Conservation (phyloP, 2,888 invertebrate species). For the Lepidochrysops patricia region DNA sequence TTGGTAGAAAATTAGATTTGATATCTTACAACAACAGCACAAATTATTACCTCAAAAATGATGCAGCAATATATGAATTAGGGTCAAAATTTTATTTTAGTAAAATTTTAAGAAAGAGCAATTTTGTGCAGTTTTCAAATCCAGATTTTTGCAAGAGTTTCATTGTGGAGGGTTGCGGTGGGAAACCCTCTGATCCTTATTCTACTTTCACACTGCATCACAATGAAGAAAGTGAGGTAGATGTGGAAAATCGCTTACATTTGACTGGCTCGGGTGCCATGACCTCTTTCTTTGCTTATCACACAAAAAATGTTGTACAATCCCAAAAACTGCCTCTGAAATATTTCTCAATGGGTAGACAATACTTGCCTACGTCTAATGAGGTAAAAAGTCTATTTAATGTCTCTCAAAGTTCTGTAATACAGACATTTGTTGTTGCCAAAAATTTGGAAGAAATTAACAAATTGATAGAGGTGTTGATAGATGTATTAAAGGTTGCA, state of each 20-base stretch:
- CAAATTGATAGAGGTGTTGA: constrained; percentile 69
- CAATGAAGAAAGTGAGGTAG: constrained; percentile 67
- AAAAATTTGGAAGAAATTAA: constrained; percentile 64
- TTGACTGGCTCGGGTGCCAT: constrained; percentile 85
- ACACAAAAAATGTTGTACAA: constrained; percentile 79
- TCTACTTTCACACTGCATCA: constrained; percentile 76
- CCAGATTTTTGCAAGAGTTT: constrained; percentile 85
- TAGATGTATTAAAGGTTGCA: constrained; percentile 66
- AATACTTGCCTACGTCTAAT: constrained; percentile 71
- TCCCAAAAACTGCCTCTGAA: constrained; percentile 78
- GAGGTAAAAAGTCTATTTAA: constrained; percentile 75
- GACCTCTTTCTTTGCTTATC: constrained; percentile 82
- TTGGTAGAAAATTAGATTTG: constrained; percentile 66
- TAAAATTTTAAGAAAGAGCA: constrained; percentile 48
- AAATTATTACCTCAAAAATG: constrained; percentile 77
- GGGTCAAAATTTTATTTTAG: constrained; percentile 71
- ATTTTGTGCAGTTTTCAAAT: constrained; percentile 81
- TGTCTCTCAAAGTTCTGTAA: constrained; percentile 79
- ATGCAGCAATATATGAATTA: constrained; percentile 83
- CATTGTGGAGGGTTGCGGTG: constrained; percentile 82
- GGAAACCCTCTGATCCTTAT: constrained; percentile 69
- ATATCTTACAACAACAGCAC: constrained; percentile 75
- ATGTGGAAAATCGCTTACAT: constrained; percentile 77
- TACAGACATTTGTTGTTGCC: constrained; percentile 78
- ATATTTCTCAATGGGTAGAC: constrained; percentile 81